Evolutionary conservation across 1,140 invertebrate genomes (phyloP), one percentile per base, ranked within the genome.

Genomic region (Drosophila melanogaster): DNA sequence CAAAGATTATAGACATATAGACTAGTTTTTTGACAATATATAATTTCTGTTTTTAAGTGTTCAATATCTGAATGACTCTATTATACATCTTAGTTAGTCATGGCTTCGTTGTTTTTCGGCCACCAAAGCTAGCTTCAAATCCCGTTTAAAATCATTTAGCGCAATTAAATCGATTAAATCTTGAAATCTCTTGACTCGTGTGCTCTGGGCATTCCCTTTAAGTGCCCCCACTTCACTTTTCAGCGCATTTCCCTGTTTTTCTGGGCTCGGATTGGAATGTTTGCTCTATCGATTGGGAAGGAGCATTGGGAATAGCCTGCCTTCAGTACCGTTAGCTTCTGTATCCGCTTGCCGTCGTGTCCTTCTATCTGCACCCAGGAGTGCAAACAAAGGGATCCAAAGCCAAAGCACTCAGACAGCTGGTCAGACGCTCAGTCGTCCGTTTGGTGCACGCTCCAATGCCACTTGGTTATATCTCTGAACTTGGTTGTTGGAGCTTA

Each of bases 271-370:
- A 64, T 58, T 62, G 17, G 24, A 41, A 50, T 79, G 75, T 87
- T 87, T 83, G 65, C 65, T 76, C 70, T 57, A 79, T 83, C 79
- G 79, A 81, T 87, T 81, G 69, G 77, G 26, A 33, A 43, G 57
- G 46, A 47, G 44, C 49, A 50, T 14, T n/a, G 47, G 59, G 33
- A 64, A 73, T 72, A 71, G 56, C 35, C 59, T 65, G 51, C 43
- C 62, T 65, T 61, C 33, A 35, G 19, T 53, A 41, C 44, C 54
- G 26, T 46, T 44, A 35, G 41, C 56, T 54, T 44, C 56, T 43
- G 22, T 43, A 41, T 41, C 58, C 47, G n/a, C 46, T 38, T 44
- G 37, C 10, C 19, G 19, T 26, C 38, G 33, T 56, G 47, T 56
- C 37, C 22, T 26, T 41, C 56, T 46, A 64, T 66, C 37, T 59